These are phyloP conservation scores for Phymorhynchus buccinoides DNA, from an alignment of 1,140 invertebrate species.

Conservation along the genomic window DNA sequence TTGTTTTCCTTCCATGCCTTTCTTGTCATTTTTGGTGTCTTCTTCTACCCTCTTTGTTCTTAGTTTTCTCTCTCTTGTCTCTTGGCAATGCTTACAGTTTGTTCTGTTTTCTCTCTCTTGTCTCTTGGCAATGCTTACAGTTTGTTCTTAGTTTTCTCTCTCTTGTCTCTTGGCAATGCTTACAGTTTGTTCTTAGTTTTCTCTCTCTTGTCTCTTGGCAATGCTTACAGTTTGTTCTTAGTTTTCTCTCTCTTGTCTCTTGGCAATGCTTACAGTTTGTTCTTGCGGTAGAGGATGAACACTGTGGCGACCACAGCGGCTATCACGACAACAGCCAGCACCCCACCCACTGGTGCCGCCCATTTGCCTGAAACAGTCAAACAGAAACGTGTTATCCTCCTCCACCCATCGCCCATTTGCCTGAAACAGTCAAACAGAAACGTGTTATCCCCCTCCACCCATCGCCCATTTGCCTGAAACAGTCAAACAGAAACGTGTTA, in stretches of 20 bases:
- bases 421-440: too few species aligned
- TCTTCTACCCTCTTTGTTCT: too few species aligned
- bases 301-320: slow-evolving; percentile 27
- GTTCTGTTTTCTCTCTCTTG: too few species aligned
- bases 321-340: slow-evolving; percentile 34
- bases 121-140: too few species aligned
- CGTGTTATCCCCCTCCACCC: neutral
- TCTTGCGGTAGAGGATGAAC: slow-evolving; percentile 37
- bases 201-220: neutral
- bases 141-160: neutral
- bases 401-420: too few species aligned
- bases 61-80: too few species aligned
- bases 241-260: too few species aligned
- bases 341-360: slow-evolving; percentile 44
- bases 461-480: slow-evolving; percentile 11
- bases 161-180: too few species aligned
- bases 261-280: slow-evolving; percentile 36
- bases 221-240: neutral
- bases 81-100: too few species aligned
- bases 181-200: neutral
- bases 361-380: neutral
- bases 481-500: neutral
- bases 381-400: neutral
- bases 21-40: too few species aligned
- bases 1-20: too few species aligned